Conservation (phyloP, 2,113 vertebrate species). For the Loxodonta africana region DNA sequence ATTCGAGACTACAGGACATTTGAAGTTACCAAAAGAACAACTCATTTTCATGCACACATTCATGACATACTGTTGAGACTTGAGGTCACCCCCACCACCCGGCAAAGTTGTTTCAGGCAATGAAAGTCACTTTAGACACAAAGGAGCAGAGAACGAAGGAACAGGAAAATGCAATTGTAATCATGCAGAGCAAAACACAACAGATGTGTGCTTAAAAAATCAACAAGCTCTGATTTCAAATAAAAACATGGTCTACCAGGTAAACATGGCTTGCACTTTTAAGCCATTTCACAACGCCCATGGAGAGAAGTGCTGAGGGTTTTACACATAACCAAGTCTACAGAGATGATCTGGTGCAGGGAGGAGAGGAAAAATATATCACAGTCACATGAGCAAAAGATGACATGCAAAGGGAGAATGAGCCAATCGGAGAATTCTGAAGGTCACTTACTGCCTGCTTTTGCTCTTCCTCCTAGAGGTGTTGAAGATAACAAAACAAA, state of each 20-base stretch:
- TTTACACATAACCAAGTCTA: constrained; percentile 16
- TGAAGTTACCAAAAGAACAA: not conserved
- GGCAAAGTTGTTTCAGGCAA: not conserved
- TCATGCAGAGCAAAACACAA: constrained; percentile 40
- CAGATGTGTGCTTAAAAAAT: not conserved
- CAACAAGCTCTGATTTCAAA: not conserved
- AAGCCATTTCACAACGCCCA: not conserved
- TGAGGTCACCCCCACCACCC: constrained; percentile 65
- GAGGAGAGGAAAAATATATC: not conserved
- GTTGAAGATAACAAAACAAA: constrained; percentile 81
- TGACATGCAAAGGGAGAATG: constrained; percentile 80
- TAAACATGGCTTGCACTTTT: not conserved
- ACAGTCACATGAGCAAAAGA: not conserved
- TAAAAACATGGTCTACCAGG: constrained; percentile 59
- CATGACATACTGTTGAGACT: constrained; percentile 30
- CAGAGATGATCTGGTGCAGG: not conserved
- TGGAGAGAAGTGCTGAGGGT: not conserved
- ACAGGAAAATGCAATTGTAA: not conserved
- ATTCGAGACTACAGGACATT: not conserved
- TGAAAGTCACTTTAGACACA: not conserved
- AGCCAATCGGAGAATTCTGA: constrained; percentile 32
- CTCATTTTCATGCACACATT: constrained; percentile 58
- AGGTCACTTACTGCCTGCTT: constrained; percentile 96
- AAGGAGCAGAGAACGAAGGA: not conserved
- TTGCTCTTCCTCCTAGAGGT: constrained; percentile 96